Conservation (phyloP, 1,140 invertebrate species). For the Muscidifurax raptorellus region DNA sequence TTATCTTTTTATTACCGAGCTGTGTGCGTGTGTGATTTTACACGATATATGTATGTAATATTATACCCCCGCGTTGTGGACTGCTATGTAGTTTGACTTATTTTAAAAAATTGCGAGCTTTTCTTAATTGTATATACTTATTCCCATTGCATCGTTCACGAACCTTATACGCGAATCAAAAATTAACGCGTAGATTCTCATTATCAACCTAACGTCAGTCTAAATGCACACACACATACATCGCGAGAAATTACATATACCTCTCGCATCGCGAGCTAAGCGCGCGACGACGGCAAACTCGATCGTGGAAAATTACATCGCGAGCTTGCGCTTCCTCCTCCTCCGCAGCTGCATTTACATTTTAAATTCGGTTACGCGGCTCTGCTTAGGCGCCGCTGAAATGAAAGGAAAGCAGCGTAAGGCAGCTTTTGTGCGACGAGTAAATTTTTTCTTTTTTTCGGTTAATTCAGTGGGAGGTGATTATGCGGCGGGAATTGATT, state of each 20-base stretch:
- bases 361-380: conserved; percentile 57
- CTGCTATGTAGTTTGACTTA: too few relatives aligned
- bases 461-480: neutral
- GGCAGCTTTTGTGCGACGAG: neutral
- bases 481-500: conserved; percentile 32
- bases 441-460: neutral
- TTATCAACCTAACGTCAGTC: neutral
- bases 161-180: neutral
- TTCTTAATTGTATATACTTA: too few relatives aligned
- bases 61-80: too few relatives aligned
- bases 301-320: conserved; percentile 60
- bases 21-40: too few relatives aligned
- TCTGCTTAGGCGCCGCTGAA: conserved; percentile 53
- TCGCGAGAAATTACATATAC: neutral
- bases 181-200: neutral
- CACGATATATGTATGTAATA: too few relatives aligned
- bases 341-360: conserved; percentile 56
- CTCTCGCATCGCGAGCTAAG: neutral
- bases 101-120: too few relatives aligned
- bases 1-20: neutral
- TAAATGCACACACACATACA: neutral
- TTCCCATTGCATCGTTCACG: too few relatives aligned
- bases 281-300: conserved; percentile 55
- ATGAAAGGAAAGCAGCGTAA: conserved; percentile 25
- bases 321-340: conserved; percentile 43